Evolutionary conservation across 2,113 vertebrate genomes (phyloP).

Genomic region (Apistogramma diplotaenia): DNA sequence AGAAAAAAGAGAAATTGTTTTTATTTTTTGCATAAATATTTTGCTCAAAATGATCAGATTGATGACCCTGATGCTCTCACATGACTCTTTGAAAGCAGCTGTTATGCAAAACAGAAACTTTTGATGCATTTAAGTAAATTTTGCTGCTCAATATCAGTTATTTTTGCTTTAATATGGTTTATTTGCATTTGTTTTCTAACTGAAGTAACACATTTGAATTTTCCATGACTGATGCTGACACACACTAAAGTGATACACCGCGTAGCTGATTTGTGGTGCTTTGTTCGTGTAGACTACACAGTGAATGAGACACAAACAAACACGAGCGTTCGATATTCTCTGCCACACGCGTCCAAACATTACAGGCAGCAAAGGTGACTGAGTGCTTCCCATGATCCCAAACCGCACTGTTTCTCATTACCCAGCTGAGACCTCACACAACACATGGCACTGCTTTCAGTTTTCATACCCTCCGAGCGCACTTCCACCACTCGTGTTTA

Average conservation of each 20-base stretch:
- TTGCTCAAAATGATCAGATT: too few relatives aligned
- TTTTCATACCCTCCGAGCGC: not conserved
- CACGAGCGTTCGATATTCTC: not conserved
- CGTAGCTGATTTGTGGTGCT: not conserved
- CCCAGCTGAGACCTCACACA: conserved; percentile 9
- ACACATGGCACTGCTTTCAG: not conserved
- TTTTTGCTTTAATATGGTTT: not conserved
- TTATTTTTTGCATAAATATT: too few relatives aligned
- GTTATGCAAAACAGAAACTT: not conserved
- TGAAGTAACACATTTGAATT: not conserved
- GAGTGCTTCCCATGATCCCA: conserved; percentile 1
- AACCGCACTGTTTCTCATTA: conserved; percentile 15
- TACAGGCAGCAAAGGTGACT: not conserved
- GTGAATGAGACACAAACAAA: not conserved
- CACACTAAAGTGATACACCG: not conserved
- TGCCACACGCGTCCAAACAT: not conserved
- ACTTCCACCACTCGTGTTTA: conserved; percentile 14
- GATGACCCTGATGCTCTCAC: not conserved
- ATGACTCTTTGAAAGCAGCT: not conserved
- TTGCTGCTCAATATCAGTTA: not conserved
- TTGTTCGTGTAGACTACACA: not conserved
- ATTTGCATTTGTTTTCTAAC: not conserved
- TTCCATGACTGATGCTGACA: not conserved
- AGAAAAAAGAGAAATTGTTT: too few relatives aligned
- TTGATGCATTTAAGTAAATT: not conserved